Conservation (phyloP, 2,888 invertebrate species). For the Dascillus cervinus region DNA sequence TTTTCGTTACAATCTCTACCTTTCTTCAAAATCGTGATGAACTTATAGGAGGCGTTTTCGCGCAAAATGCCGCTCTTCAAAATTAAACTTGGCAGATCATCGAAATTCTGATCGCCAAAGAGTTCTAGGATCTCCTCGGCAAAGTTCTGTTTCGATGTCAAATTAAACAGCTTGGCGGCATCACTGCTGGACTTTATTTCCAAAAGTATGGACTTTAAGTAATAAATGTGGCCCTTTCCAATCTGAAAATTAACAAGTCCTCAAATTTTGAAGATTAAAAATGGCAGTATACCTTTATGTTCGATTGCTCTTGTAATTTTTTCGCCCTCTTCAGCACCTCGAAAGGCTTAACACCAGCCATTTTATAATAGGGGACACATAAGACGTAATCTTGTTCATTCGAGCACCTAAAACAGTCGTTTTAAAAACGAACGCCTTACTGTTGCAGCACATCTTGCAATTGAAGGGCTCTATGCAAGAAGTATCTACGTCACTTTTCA, state of each 20-base stretch:
- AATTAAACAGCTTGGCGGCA: slow-evolving; percentile 41
- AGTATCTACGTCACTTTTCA: too few relatives aligned
- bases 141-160: slow-evolving; percentile 36
- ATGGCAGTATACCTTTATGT: slow-evolving; percentile 26
- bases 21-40: slow-evolving; percentile 42
- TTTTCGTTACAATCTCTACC: slow-evolving; percentile 36
- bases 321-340: slow-evolving; percentile 43
- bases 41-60: slow-evolving; percentile 50
- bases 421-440: too few relatives aligned
- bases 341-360: slow-evolving; percentile 45
- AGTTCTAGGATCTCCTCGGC: slow-evolving; percentile 40
- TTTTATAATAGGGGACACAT: slow-evolving; percentile 48
- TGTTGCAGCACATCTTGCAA: too few relatives aligned
- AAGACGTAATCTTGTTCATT: slow-evolving; percentile 34
- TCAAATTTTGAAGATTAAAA: slow-evolving; percentile 1
- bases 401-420: slow-evolving; percentile 31
- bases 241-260: slow-evolving; percentile 24
- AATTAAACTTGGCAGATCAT: slow-evolving; percentile 45
- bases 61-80: slow-evolving; percentile 46
- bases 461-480: too few relatives aligned
- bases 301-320: slow-evolving; percentile 37
- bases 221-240: slow-evolving; percentile 37
- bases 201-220: slow-evolving; percentile 37
- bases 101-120: slow-evolving; percentile 38
- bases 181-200: slow-evolving; percentile 41